These are phyloP conservation scores for Aphrocallistes beatrix DNA, from an alignment of 37 sponge, comb jelly and placozoan genomes.

Conservation along the genomic window DNA sequence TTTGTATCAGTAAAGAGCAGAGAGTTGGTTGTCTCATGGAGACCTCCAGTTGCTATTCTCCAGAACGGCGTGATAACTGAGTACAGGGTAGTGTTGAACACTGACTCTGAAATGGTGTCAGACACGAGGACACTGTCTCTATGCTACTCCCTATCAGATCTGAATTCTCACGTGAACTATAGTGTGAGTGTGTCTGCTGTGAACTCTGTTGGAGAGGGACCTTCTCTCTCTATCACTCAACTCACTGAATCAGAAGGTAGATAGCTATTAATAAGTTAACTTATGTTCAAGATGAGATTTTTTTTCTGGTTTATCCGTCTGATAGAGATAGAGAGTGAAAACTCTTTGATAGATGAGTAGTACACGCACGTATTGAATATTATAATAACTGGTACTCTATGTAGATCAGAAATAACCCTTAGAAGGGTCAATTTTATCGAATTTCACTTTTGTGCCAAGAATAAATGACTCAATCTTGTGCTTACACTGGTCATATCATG, in stretches of 20 bases:
- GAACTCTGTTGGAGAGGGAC: not conserved
- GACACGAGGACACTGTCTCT: not conserved
- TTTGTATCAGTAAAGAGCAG: not conserved
- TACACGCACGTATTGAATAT: no score
- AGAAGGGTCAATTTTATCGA: no score
- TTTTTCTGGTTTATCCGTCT: not conserved
- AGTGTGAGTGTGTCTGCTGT: not conserved
- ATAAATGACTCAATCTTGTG: no score
- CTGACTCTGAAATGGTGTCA: not conserved
- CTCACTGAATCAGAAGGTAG: not conserved
- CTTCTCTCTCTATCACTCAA: conserved; percentile 2
- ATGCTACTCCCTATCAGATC: conserved; percentile 5
- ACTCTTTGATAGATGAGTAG: no score
- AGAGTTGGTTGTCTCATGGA: not conserved
- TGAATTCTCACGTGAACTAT: not conserved
- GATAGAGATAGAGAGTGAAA: no score
- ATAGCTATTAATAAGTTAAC: not conserved
- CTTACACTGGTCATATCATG: no score
- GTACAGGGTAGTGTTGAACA: not conserved
- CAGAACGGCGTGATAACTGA: not conserved
- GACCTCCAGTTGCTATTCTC: not conserved
- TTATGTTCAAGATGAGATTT: not conserved
- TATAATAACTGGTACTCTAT: no score
- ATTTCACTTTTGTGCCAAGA: no score
- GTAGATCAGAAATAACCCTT: no score